Conservation (phyloP, 2,888 invertebrate genomes). For the Trissolcus japonicus region DNA sequence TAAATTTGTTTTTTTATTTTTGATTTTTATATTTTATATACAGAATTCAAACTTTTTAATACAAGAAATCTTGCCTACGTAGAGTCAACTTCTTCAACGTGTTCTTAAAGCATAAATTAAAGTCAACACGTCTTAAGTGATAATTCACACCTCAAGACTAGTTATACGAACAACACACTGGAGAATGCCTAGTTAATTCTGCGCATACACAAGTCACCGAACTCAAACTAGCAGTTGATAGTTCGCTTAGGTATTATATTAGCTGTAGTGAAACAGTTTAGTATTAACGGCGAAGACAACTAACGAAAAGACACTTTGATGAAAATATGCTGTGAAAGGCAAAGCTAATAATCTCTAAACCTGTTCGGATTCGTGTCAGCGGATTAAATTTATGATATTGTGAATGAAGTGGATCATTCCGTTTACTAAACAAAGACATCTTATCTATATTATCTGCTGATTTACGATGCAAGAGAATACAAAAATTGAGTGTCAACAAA, state of each 20-base stretch:
- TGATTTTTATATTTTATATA: neutral
- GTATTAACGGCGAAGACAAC: constrained; percentile 14
- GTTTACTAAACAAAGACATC: constrained; percentile 1
- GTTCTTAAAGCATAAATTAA: constrained; percentile 62
- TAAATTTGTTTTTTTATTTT: no score
- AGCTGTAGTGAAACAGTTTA: constrained; percentile 32
- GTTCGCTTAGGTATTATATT: constrained; percentile 38
- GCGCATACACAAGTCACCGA: constrained; percentile 43
- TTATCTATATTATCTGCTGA: neutral
- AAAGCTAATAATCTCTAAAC: constrained; percentile 17
- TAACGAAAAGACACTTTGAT: constrained; percentile 26
- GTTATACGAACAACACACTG: constrained; percentile 46
- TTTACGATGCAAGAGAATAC: neutral
- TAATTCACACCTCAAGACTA: constrained; percentile 58
- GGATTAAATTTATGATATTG: constrained; percentile 5
- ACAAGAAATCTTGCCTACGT: constrained; percentile 60
- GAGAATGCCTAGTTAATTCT: constrained; percentile 51
- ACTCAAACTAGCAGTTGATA: constrained; percentile 52
- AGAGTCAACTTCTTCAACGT: constrained; percentile 34
- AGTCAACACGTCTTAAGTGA: constrained; percentile 59
- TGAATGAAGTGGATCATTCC: no score
- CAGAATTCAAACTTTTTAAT: constrained; percentile 43
- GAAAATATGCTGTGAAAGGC: constrained; percentile 18
- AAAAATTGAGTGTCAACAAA: no score
- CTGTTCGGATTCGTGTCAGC: neutral